These are phyloP conservation scores for Cygnus olor DNA, from an alignment of 2,797 vertebrate species.

Conservation along the genomic window DNA sequence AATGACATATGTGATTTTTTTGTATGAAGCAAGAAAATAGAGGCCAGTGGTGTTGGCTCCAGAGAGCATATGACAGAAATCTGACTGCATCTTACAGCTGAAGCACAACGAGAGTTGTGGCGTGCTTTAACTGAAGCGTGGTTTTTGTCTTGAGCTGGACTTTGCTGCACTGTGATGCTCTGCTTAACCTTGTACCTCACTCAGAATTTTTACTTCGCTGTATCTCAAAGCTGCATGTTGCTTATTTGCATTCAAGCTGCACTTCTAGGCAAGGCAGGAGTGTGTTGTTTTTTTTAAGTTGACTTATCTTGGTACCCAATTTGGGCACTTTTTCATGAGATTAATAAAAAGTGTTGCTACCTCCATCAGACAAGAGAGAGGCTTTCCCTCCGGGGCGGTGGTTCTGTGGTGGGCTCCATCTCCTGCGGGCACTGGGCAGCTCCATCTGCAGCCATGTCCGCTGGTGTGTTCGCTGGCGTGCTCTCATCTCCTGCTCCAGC, in stretches of 20 bases:
- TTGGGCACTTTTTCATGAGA: neutral
- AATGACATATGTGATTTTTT: neutral
- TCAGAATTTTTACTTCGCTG: neutral
- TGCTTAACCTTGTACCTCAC: neutral
- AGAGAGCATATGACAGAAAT: neutral
- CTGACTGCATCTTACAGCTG: neutral
- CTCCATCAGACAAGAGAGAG: neutral
- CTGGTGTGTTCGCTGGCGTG: neutral
- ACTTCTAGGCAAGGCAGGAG: neutral
- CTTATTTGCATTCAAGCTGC: neutral
- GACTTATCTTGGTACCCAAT: neutral
- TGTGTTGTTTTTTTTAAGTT: too few relatives aligned
- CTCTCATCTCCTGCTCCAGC: too few relatives aligned
- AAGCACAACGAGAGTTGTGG: neutral
- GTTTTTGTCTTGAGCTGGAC: neutral
- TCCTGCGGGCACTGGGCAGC: neutral
- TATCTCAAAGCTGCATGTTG: neutral
- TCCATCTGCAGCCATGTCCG: neutral
- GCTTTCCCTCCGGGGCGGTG: neutral
- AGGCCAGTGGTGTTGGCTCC: neutral
- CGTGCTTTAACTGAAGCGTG: neutral
- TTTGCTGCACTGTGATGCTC: neutral
- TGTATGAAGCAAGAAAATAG: neutral
- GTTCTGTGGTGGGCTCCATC: neutral
- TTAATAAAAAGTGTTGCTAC: neutral